Percentiles rank a stretch among this genome's conserved stretches.
These are phyloP conservation scores for Dendrophyllia cribrosa DNA, from an alignment of 64 coral and sea anemone genomes.

Conservation along the genomic window DNA sequence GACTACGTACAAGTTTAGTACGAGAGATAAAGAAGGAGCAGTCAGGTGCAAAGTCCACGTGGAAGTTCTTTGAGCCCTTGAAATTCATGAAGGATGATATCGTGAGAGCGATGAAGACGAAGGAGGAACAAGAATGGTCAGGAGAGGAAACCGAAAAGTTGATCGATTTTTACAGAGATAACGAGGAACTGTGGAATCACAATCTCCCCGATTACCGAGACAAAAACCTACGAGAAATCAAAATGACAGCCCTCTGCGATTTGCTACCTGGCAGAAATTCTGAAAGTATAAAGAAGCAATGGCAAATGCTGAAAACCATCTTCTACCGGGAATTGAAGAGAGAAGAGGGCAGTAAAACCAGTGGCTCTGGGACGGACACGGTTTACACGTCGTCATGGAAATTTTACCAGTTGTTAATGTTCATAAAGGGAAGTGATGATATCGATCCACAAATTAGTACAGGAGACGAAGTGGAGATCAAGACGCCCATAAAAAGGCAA, in stretches of 20 bases:
- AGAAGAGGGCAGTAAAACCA: constrained; percentile 35
- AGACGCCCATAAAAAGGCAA: background rate
- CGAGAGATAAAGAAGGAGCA: background rate
- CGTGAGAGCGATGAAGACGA: background rate
- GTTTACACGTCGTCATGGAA: constrained; percentile 58
- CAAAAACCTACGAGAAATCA: background rate
- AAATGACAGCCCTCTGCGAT: background rate
- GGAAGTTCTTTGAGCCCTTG: constrained; percentile 8
- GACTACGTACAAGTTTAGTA: too few relatives aligned
- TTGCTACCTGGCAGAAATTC: background rate
- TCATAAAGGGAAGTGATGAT: constrained; percentile 50
- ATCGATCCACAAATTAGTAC: constrained; percentile 16
- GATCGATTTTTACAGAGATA: constrained; percentile 13
- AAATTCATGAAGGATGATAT: constrained; percentile 51
- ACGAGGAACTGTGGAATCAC: constrained; percentile 15
- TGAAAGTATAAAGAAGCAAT: constrained; percentile 21
- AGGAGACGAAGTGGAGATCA: background rate
- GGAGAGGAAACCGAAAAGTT: constrained; percentile 18
- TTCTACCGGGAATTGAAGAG: constrained; percentile 33
- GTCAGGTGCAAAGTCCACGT: background rate
- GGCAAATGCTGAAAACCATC: constrained; percentile 32
- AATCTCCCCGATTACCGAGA: background rate
- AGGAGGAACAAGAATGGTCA: constrained; percentile 29
- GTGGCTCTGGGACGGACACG: constrained; percentile 21
- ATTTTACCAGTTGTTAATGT: constrained; percentile 34